Percentiles rank a stretch among this genome's conserved stretches.
Evolutionary conservation across 2,113 vertebrate genomes (phyloP).

Genomic region (Chamaetylas fuelleborni): DNA sequence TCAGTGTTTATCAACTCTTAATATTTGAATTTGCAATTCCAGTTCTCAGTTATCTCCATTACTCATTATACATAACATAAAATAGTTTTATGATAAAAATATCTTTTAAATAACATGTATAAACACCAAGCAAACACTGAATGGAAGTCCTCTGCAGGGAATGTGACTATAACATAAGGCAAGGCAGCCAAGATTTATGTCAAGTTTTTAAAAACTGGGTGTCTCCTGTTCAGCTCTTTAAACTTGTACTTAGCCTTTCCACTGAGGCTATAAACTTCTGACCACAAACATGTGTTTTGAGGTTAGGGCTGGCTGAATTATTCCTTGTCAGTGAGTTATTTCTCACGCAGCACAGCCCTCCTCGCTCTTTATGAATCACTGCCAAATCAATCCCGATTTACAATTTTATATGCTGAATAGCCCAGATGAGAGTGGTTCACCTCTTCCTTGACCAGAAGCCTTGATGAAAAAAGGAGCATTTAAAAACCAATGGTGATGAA

Average conservation of each 20-base stretch:
- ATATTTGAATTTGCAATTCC: constrained; percentile 33
- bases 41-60: constrained; percentile 36
- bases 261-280: background rate
- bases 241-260: background rate
- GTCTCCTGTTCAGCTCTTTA: constrained; percentile 6
- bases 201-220: background rate
- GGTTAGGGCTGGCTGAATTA: constrained; percentile 3
- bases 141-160: background rate
- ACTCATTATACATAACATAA: constrained; percentile 5
- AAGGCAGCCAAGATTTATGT: background rate
- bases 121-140: constrained; percentile 1
- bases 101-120: background rate
- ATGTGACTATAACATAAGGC: background rate
- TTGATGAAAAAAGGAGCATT: background rate
- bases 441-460: background rate
- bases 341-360: background rate
- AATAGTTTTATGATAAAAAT: background rate
- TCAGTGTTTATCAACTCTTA: constrained; percentile 42
- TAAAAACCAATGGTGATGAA: background rate
- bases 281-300: constrained; percentile 19
- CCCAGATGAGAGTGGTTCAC: background rate
- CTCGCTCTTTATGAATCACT: background rate
- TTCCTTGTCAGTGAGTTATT: background rate
- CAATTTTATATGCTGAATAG: background rate
- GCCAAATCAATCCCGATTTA: background rate